phyloP scores from a whole-genome alignment of 2,113 vertebrate species.

The Corythornis vintsioides region DNA sequence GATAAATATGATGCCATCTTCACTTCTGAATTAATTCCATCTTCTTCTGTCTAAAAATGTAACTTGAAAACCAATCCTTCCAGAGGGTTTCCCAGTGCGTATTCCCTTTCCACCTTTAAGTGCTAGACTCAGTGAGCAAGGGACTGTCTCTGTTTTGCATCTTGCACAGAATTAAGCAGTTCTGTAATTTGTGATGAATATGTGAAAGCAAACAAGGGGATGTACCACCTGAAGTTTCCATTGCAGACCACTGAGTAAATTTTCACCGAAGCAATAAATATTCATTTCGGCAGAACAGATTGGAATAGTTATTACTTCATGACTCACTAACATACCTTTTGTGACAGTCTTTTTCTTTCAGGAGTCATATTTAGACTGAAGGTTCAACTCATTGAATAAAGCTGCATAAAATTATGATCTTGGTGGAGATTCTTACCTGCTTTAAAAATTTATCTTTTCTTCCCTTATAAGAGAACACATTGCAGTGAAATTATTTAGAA shows the following conservation, averaged over 20 bases:
- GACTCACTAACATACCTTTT: background rate
- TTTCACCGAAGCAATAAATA: background rate
- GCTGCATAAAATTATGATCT: background rate
- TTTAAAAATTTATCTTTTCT: background rate
- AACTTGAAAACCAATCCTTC: slow-evolving; percentile 43
- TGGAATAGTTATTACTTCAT: background rate
- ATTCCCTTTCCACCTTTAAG: slow-evolving; percentile 36
- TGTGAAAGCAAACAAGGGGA: background rate
- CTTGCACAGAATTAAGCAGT: background rate
- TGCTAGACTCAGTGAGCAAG: background rate
- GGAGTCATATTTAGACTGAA: background rate
- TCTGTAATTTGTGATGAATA: slow-evolving; percentile 14
- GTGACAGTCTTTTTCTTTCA: background rate
- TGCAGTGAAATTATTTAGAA: background rate
- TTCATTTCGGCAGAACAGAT: background rate
- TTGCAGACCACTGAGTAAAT: background rate
- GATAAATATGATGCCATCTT: slow-evolving; percentile 35
- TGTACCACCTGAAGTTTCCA: background rate
- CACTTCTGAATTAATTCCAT: slow-evolving; percentile 29
- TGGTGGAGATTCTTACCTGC: background rate
- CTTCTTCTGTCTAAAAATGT: background rate
- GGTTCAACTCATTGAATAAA: background rate
- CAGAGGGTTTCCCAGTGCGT: background rate
- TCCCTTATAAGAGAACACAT: background rate
- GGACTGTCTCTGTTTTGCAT: background rate